These are phyloP conservation scores for Lepidurus arcticus DNA, from an alignment of 1,140 invertebrate species.

Conservation along the genomic window DNA sequence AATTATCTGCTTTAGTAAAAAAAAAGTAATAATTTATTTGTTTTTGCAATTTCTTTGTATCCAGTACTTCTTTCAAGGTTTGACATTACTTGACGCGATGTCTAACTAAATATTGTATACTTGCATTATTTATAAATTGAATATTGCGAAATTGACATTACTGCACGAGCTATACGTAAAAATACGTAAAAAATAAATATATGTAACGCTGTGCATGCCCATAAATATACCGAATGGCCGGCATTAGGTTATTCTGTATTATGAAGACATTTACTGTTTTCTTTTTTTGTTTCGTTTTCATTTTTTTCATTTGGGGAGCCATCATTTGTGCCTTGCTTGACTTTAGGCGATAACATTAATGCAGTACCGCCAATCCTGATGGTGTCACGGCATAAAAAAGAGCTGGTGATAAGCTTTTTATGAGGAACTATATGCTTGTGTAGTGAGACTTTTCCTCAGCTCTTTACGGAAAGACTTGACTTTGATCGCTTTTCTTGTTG, in stretches of 20 bases:
- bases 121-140: too few relatives aligned
- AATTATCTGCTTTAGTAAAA: too few relatives aligned
- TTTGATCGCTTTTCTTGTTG: slow-evolving; percentile 3
- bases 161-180: too few relatives aligned
- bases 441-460: background rate
- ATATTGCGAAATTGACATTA: too few relatives aligned
- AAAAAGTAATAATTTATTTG: too few relatives aligned
- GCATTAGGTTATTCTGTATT: background rate
- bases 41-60: too few relatives aligned
- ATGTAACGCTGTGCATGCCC: too few relatives aligned
- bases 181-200: too few relatives aligned
- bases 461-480: background rate
- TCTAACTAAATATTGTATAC: too few relatives aligned
- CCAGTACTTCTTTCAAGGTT: too few relatives aligned
- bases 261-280: background rate
- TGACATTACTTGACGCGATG: too few relatives aligned
- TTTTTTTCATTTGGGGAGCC: background rate
- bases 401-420: slow-evolving; percentile 16
- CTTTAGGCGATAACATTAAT: slow-evolving; percentile 4
- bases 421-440: background rate
- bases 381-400: background rate
- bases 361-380: background rate
- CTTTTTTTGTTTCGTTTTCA: background rate
- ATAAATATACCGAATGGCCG: too few relatives aligned
- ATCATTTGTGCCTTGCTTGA: background rate